Conservation (phyloP, 2,888 invertebrate genomes). For the Steinernema scapterisci region DNA sequence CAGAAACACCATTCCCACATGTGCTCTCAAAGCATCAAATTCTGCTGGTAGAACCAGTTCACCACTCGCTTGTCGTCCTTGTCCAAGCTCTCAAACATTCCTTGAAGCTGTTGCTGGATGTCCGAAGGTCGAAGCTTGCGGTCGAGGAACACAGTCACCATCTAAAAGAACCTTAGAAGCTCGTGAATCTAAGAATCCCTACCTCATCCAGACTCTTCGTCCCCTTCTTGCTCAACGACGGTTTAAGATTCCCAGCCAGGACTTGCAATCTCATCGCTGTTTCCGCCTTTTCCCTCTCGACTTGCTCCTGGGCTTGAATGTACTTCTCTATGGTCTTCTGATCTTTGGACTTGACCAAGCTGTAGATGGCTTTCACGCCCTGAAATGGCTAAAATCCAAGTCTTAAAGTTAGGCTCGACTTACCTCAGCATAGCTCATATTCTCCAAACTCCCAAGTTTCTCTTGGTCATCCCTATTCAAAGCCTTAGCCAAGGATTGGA, state of each 20-base stretch:
- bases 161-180: neutral
- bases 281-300: neutral
- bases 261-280: neutral
- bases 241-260: neutral
- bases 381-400: neutral
- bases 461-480: neutral
- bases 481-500: neutral
- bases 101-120: slow-evolving; percentile 2
- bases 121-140: slow-evolving; percentile 20
- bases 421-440: slow-evolving; percentile 6
- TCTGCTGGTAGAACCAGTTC: neutral
- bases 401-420: neutral
- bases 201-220: slow-evolving; percentile 9
- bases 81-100: slow-evolving; percentile 5
- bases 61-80: neutral
- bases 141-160: slow-evolving; percentile 1
- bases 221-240: neutral
- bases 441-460: slow-evolving; percentile 1
- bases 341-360: neutral
- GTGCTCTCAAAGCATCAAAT: neutral
- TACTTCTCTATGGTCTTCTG: neutral
- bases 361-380: neutral
- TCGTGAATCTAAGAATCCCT: neutral
- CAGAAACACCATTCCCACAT: no score
- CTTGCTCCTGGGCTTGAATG: neutral